Conservation (phyloP, 2,797 vertebrate species). For the Phataginus tetradactyla region DNA sequence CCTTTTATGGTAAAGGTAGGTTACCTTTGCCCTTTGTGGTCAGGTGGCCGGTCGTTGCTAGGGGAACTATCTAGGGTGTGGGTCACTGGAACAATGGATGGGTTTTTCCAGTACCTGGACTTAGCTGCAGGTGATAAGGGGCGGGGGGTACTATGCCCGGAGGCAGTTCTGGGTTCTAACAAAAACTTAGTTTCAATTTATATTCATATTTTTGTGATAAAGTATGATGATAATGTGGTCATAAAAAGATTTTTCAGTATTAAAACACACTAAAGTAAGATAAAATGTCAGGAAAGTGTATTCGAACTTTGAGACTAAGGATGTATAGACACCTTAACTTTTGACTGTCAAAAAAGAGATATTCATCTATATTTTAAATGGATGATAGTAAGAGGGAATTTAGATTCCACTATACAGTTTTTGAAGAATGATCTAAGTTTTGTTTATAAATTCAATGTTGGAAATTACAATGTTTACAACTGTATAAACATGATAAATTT, state of each 20-base stretch:
- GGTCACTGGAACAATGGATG: too few relatives aligned
- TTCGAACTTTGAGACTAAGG: neutral
- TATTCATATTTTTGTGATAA: neutral
- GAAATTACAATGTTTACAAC: neutral
- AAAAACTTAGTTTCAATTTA: neutral
- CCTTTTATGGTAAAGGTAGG: too few relatives aligned
- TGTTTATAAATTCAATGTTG: neutral
- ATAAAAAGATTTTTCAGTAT: neutral
- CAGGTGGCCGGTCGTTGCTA: too few relatives aligned
- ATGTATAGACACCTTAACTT: neutral
- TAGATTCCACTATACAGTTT: neutral
- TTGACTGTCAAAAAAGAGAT: neutral
- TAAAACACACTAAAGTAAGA: conserved; percentile 37
- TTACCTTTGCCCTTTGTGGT: too few relatives aligned
- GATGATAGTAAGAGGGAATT: neutral
- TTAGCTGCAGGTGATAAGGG: too few relatives aligned
- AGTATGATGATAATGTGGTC: neutral
- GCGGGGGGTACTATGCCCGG: too few relatives aligned
- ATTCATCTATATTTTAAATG: neutral
- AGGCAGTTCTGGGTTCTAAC: too few relatives aligned
- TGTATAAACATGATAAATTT: neutral
- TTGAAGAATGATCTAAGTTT: neutral
- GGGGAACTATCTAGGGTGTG: too few relatives aligned
- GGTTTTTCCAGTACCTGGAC: too few relatives aligned
- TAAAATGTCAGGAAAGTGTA: neutral